These are phyloP conservation scores for Yponomeuta plumbellus DNA, from an alignment of 2,888 invertebrate species.

Conservation along the genomic window DNA sequence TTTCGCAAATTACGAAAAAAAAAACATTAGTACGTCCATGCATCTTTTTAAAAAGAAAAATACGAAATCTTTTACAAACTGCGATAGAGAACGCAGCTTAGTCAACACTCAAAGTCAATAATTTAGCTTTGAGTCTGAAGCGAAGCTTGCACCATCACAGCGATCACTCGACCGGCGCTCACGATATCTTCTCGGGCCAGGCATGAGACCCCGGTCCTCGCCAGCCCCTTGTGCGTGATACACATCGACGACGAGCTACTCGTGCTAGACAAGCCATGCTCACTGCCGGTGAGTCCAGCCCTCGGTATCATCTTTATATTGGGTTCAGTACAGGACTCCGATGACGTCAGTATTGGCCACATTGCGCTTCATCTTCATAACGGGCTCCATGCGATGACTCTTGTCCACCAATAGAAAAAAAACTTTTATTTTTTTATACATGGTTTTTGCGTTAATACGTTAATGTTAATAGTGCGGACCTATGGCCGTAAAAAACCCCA, in stretches of 20 bases:
- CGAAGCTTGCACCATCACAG: constrained; percentile 14
- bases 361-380: background rate
- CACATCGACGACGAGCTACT: constrained; percentile 89
- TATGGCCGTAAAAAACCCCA: too few relatives aligned
- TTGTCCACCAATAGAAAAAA: background rate
- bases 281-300: constrained; percentile 86
- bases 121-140: background rate
- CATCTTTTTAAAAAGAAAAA: too few relatives aligned
- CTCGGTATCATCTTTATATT: constrained; percentile 36
- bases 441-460: too few relatives aligned
- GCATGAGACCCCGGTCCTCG: constrained; percentile 92
- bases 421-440: too few relatives aligned
- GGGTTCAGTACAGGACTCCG: background rate
- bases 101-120: too few relatives aligned
- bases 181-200: constrained; percentile 73
- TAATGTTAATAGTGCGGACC: too few relatives aligned
- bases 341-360: too few relatives aligned
- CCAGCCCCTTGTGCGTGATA: constrained; percentile 87
- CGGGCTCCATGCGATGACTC: background rate
- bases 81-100: too few relatives aligned
- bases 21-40: too few relatives aligned
- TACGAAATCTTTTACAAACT: too few relatives aligned
- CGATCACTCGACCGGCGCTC: constrained; percentile 12
- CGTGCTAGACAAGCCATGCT: constrained; percentile 93
- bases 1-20: too few relatives aligned